phyloP scores from a whole-genome alignment of 2,888 invertebrate genomes.

The Heliconius cydno region DNA sequence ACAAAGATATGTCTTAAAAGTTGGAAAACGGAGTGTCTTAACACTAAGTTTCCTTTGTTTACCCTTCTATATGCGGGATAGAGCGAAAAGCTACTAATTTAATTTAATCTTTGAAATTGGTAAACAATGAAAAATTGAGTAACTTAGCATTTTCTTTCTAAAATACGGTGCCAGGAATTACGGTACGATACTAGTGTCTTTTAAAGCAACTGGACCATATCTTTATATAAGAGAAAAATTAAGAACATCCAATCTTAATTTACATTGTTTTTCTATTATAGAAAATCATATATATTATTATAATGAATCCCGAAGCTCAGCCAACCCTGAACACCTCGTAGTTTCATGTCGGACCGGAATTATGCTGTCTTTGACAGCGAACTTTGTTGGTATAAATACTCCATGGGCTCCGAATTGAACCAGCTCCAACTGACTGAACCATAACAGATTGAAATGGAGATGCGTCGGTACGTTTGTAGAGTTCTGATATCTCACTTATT shows the following conservation, averaged over 20 bases:
- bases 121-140: too few species aligned
- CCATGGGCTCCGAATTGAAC: constrained; percentile 35
- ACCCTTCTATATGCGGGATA: too few species aligned
- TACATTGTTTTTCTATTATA: not conserved
- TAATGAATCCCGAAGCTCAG: not conserved
- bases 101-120: too few species aligned
- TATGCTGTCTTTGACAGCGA: constrained; percentile 42
- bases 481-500: not conserved
- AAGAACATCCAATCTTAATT: too few species aligned
- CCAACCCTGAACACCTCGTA: constrained; percentile 31
- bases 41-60: too few species aligned
- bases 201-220: not conserved
- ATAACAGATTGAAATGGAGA: constrained; percentile 32
- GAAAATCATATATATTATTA: not conserved
- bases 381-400: constrained; percentile 40
- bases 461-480: constrained; percentile 5
- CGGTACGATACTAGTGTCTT: not conserved
- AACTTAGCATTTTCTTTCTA: too few species aligned
- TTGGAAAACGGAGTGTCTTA: too few species aligned
- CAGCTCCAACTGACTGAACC: constrained; percentile 25
- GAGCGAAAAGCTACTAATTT: too few species aligned
- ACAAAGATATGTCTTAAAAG: not conserved
- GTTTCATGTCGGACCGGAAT: constrained; percentile 37
- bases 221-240: not conserved
- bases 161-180: too few species aligned